Conservation (phyloP, 1,140 invertebrate genomes). For the Apis laboriosa region DNA sequence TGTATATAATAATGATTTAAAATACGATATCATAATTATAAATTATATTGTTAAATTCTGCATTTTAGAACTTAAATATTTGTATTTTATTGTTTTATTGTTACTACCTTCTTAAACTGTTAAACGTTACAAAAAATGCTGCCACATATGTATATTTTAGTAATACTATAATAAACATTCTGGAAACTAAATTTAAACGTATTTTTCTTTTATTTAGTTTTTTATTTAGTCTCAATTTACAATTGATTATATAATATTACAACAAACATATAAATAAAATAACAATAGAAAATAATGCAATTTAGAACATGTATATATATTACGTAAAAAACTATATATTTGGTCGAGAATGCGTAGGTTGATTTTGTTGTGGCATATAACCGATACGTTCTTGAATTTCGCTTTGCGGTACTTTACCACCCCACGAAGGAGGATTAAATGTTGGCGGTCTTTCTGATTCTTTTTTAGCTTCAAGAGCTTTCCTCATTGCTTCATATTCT, state of each 20-base stretch:
- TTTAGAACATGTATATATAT: neutral
- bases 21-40: neutral
- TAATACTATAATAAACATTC: constrained; percentile 63
- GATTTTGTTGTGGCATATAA: constrained; percentile 79
- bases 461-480: constrained; percentile 81
- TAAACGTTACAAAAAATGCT: constrained; percentile 54
- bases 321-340: constrained; percentile 61
- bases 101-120: constrained; percentile 22
- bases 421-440: constrained; percentile 78
- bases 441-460: constrained; percentile 79
- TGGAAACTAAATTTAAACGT: constrained; percentile 5
- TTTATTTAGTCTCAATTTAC: neutral
- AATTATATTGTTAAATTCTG: constrained; percentile 4
- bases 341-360: constrained; percentile 68
- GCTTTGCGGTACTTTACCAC: constrained; percentile 80
- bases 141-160: constrained; percentile 70
- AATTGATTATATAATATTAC: neutral
- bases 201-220: neutral
- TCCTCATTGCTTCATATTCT: constrained; percentile 85
- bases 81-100: constrained; percentile 2
- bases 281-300: neutral
- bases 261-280: too few species aligned
- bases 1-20: constrained; percentile 3
- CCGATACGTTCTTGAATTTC: constrained; percentile 87
- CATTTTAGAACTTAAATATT: neutral